phyloP scores from a whole-genome alignment of 2,113 vertebrate species.

The Scomber scombrus region DNA sequence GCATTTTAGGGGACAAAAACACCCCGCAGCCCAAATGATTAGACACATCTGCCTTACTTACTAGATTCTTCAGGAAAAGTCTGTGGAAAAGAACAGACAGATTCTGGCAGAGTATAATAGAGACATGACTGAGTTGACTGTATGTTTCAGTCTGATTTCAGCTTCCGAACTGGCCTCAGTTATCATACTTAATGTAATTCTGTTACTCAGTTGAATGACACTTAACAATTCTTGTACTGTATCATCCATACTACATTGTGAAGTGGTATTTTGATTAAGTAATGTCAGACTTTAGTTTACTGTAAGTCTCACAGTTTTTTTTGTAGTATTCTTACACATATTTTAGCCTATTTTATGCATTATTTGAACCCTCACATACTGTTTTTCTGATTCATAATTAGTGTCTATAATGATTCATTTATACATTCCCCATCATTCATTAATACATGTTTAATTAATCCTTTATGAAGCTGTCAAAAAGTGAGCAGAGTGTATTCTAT shows the following conservation, averaged over 20 bases:
- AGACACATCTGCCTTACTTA: slow-evolving; percentile 60
- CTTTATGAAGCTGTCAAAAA: too few relatives aligned
- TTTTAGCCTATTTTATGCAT: not conserved
- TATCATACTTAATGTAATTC: too few relatives aligned
- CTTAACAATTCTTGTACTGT: not conserved
- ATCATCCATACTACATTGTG: not conserved
- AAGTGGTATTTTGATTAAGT: not conserved
- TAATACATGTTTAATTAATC: too few relatives aligned
- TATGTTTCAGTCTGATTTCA: not conserved
- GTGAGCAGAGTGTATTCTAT: too few relatives aligned
- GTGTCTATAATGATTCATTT: too few relatives aligned
- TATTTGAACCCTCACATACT: not conserved
- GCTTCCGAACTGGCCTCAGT: not conserved
- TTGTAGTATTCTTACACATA: not conserved
- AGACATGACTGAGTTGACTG: slow-evolving; percentile 1
- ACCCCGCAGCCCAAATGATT: slow-evolving; percentile 55
- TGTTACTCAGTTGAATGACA: not conserved
- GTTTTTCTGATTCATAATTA: too few relatives aligned
- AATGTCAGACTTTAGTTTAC: not conserved
- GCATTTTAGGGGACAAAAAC: slow-evolving; percentile 66
- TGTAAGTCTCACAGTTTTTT: slow-evolving; percentile 4
- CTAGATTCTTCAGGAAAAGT: slow-evolving; percentile 29
- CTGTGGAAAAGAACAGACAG: slow-evolving; percentile 24
- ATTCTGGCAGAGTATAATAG: not conserved
- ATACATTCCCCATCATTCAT: too few relatives aligned